These are phyloP conservation scores for Corbicula japonica DNA, from an alignment of 2,888 invertebrate species.

Conservation along the genomic window DNA sequence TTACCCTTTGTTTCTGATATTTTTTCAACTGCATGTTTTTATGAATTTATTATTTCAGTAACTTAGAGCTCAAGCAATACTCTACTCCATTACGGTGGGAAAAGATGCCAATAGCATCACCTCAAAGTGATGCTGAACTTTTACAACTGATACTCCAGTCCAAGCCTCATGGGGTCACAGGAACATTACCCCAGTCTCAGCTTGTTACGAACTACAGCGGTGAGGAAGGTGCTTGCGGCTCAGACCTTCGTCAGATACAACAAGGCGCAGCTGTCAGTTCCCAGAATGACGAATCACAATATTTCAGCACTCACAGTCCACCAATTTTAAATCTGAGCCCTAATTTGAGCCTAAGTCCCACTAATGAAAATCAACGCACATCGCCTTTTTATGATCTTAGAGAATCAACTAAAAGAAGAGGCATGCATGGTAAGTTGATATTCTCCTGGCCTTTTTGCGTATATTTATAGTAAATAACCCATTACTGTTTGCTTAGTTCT, in stretches of 20 bases:
- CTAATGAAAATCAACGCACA: constrained; percentile 80
- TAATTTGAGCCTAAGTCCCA: constrained; percentile 74
- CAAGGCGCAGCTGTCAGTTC: constrained; percentile 20
- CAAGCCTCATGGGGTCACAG: constrained; percentile 59
- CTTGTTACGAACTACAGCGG: constrained; percentile 43
- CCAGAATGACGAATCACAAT: constrained; percentile 42
- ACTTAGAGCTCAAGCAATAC: no score
- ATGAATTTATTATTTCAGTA: no score
- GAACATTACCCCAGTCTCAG: constrained; percentile 49
- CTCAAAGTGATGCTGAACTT: constrained; percentile 78
- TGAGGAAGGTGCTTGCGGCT: constrained; percentile 54
- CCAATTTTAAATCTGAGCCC: constrained; percentile 85
- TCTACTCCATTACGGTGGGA: no score
- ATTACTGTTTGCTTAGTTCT: no score
- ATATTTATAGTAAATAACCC: no score
- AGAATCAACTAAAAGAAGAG: constrained; percentile 81
- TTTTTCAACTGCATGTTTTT: no score
- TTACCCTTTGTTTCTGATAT: no score
- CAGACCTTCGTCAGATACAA: constrained; percentile 37
- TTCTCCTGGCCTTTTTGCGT: not conserved
- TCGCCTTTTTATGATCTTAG: constrained; percentile 84
- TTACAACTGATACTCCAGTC: constrained; percentile 70
- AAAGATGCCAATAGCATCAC: constrained; percentile 79
- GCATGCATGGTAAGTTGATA: constrained; percentile 57
- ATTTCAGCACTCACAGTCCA: constrained; percentile 84